Base-by-base conservation (phyloP, 2,888 invertebrate species). In the Parasteatoda lunata region DNA sequence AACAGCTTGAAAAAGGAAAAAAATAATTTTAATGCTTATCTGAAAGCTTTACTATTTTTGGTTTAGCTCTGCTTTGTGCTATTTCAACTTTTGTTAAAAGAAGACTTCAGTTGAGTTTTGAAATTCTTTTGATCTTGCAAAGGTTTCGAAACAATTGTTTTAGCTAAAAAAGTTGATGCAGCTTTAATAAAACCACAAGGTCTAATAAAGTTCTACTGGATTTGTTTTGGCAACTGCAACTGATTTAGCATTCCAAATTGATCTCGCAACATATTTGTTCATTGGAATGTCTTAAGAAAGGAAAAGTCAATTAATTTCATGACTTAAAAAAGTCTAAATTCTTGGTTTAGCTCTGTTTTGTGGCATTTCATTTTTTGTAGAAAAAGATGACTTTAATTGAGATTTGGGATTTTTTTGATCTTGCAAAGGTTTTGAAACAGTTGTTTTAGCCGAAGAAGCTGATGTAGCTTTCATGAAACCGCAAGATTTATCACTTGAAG, bases 401-500 rank as follows among this genome's bases (percentile, higher is more conserved):
- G 11, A 13, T 65, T 51, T 75, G 9, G 51, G 9, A 54, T 52
- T 77, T 8, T 47, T 76, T 30, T 78, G 54, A 47, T 68, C 77
- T 54, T 47, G 77, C 47, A 8, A 69, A 8, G 78, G 5, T 76
- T 88, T 88, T 9, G 68, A 59, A 15, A 80, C 75, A 9, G 83
- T 65, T 3, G 79, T 45, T 89, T 90, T 90, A 9, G 89, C 89
- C 54, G 84, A 80, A n/a, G 90, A 90, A n/a, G 90, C 84, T 3
- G 89, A 89, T 6, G 90, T 90, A 13, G 90, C 89, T 84, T 88
- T 88, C 90, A 90, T 90, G 69, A 90, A 89, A 3, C 89, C 85
- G 48, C 83, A 76, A 30, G 79, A 65, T 83, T 48, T 79, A 48
- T 88, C 88, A 48, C 78, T 88, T n/a, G 83, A 83, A 30, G 78